These are phyloP conservation scores for Corythoichthys intestinalis DNA, from an alignment of 2,113 vertebrate species.

Conservation along the genomic window DNA sequence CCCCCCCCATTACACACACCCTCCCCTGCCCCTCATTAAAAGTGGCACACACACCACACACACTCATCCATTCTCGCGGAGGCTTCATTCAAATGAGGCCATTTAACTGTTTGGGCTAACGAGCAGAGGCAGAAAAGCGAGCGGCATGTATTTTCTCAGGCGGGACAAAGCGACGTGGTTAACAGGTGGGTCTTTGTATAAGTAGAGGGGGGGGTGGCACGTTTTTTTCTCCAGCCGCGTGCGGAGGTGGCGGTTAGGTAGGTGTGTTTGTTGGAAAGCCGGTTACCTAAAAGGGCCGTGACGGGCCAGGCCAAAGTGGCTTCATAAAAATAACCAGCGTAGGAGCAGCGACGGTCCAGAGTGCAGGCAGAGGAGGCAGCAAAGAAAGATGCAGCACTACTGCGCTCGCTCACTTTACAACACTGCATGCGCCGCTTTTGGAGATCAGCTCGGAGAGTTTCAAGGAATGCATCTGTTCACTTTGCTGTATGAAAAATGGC, in stretches of 20 bases:
- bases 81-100: slow-evolving; percentile 74
- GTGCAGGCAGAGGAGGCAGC: slow-evolving; percentile 65
- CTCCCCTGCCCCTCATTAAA: slow-evolving; percentile 67
- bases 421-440: too few species aligned
- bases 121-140: slow-evolving; percentile 48
- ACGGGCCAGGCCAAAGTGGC: slow-evolving; percentile 76
- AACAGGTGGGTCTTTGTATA: slow-evolving; percentile 69
- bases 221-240: slow-evolving; percentile 45
- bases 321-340: slow-evolving; percentile 80
- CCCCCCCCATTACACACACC: background rate
- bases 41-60: slow-evolving; percentile 55
- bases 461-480: background rate
- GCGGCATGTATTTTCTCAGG: slow-evolving; percentile 69
- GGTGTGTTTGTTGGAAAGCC: slow-evolving; percentile 64
- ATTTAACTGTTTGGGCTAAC: slow-evolving; percentile 72
- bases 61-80: slow-evolving; percentile 49
- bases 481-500: background rate
- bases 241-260: slow-evolving; percentile 67
- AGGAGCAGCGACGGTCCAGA: slow-evolving; percentile 71
- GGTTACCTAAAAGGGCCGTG: slow-evolving; percentile 76
- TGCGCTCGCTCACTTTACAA: background rate
- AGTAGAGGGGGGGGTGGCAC: background rate
- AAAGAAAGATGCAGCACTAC: slow-evolving; percentile 29
- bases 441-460: background rate
- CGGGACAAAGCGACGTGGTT: slow-evolving; percentile 65